Evolutionary conservation across 2,113 vertebrate genomes (phyloP), one percentile per base, ranked within the genome.

Genomic region (Hippocampus guttulatus): DNA sequence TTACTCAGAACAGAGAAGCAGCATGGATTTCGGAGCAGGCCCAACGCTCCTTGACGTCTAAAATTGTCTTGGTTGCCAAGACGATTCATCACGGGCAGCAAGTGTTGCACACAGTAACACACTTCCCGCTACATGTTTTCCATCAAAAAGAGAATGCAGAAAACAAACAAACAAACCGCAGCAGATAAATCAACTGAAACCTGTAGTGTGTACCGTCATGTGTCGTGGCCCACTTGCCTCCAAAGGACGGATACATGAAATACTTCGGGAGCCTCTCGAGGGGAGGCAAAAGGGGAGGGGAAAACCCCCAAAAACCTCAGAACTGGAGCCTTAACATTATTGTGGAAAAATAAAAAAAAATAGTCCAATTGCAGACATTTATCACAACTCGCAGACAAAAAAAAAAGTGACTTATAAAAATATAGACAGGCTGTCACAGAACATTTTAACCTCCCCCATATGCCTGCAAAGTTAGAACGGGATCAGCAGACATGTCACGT

Each of bases 341-440:
- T 85, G 75, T 71, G 69, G 43, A 85, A 77, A 75, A 83, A 27
- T 27, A 83, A 90, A 88, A 84, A 75, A 30, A 30, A 30, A 30
- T 30, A 83, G 74, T 81, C 84, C 76, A 86, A 86, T 88, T 84
- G 86, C 87, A 85, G 71, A 86, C 85, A 85, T 10, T 25, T 81
- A 68, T 85, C 81, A 83, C 18, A 55, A 58, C 65, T 58, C 74
- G 65, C 70, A 71, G 73, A 85, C 60, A 83, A 85, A 82, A 83
- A 85, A 77, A 54, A 33, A 38, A 38, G 33, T 5, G 63, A 78
- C 81, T 86, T 70, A 77, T 61, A 83, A 63, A 76, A 77, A 73
- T 57, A 63, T 58, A 76, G 70, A 80, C 76, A 80, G 78, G 6
- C 71, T 84, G 78, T 77, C 62, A 25, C 52, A 73, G 74, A 38